A percentile compares a stretch with the other conserved stretches of the same genome.
Conservation (phyloP, 92 coral and sea anemone genomes). For the Zoanthus sociatus region DNA sequence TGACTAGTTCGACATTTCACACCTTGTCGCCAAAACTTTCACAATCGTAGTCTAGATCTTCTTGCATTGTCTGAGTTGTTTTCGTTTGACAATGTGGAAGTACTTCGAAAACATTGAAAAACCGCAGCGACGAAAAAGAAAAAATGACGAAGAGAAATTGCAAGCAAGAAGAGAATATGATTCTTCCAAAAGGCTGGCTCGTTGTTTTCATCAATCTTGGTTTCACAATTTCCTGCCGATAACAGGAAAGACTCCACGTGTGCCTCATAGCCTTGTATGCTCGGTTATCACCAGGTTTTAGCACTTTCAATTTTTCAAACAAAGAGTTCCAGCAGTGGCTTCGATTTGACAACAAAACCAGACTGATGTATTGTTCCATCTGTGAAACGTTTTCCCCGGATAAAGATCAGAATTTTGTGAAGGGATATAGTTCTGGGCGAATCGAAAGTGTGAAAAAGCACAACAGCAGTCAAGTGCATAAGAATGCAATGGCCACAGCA, state of each 20-base stretch:
- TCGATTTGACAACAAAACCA: background rate
- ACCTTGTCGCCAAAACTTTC: constrained; percentile 12
- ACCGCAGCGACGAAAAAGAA: constrained; percentile 1
- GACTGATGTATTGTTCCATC: background rate
- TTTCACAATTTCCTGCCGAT: too few species aligned
- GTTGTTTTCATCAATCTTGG: constrained; percentile 9
- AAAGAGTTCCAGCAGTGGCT: constrained; percentile 10
- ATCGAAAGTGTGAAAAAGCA: constrained; percentile 19
- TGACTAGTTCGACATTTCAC: background rate
- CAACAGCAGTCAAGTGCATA: background rate
- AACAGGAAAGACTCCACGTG: too few species aligned
- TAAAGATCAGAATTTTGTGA: background rate
- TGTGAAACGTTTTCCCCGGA: background rate
- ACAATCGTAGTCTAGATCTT: constrained; percentile 6
- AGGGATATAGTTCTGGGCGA: constrained; percentile 10
- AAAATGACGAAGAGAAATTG: background rate
- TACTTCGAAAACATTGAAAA: constrained; percentile 14
- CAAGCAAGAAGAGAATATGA: constrained; percentile 22
- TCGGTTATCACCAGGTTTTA: background rate
- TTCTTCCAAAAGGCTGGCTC: constrained; percentile 18
- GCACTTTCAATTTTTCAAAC: background rate
- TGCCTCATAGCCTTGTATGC: too few species aligned
- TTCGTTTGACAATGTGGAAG: constrained; percentile 10
- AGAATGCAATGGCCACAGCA: constrained; percentile 7
- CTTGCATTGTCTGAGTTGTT: constrained; percentile 14